phyloP scores from a whole-genome alignment of 2,113 vertebrate species.

The Chaetodon trifascialis region DNA sequence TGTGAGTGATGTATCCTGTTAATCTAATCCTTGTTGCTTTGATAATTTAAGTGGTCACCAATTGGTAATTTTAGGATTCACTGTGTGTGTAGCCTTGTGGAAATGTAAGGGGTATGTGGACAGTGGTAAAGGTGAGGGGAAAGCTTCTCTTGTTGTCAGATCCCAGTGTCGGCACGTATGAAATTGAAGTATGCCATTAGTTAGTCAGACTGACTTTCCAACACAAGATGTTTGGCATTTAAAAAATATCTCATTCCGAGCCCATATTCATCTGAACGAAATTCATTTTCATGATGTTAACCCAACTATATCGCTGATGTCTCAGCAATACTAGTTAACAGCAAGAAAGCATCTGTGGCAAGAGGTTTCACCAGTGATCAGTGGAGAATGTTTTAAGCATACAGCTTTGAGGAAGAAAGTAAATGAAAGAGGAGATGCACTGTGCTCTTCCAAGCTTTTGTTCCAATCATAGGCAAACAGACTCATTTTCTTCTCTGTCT shows the following conservation, averaged over 20 bases:
- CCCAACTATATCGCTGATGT: constrained; percentile 19
- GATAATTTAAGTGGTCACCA: no score
- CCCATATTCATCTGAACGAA: not conserved
- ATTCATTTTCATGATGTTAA: constrained; percentile 9
- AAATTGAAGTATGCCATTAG: not conserved
- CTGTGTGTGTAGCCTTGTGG: no score
- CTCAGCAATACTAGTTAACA: constrained; percentile 40
- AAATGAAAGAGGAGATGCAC: constrained; percentile 51
- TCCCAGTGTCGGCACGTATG: no score
- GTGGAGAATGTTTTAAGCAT: constrained; percentile 41
- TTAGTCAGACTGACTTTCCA: not conserved
- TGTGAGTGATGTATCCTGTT: no score
- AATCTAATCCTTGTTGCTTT: no score
- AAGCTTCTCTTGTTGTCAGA: no score
- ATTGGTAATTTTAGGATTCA: no score
- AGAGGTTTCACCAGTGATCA: constrained; percentile 40
- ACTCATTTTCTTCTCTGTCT: constrained; percentile 5
- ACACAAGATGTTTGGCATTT: not conserved
- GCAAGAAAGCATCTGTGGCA: constrained; percentile 46
- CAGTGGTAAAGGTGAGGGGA: no score
- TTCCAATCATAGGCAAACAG: constrained; percentile 1
- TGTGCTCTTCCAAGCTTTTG: constrained; percentile 42
- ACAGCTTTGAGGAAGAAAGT: constrained; percentile 63
- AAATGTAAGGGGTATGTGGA: no score
- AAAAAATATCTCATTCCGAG: not conserved